Conservation (phyloP, 2,888 invertebrate genomes). For the Amphipyra berbera region DNA sequence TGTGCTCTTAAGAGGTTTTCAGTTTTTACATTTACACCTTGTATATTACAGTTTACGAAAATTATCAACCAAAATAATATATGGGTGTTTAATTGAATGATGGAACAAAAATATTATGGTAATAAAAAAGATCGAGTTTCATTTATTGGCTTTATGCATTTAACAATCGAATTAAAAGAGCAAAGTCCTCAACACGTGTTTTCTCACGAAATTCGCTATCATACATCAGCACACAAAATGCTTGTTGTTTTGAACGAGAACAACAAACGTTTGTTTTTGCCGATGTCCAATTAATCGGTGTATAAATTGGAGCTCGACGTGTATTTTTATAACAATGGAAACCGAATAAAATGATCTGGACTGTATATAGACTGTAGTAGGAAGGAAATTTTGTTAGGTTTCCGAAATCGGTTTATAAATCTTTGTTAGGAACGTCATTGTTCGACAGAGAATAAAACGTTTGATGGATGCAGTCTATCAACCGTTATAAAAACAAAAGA, state of each 20-base stretch:
- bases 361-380: background rate
- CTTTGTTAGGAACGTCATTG: background rate
- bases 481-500: background rate
- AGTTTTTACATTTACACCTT: no score
- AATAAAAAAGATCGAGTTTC: slow-evolving; percentile 2
- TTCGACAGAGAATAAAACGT: background rate
- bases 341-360: slow-evolving; percentile 1
- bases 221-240: slow-evolving; percentile 28
- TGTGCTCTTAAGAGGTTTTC: no score
- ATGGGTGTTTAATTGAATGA: background rate
- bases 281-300: slow-evolving; percentile 43
- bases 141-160: slow-evolving; percentile 23
- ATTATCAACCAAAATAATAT: no score
- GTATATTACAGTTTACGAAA: no score
- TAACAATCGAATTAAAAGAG: slow-evolving; percentile 43
- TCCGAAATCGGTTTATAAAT: background rate
- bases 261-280: slow-evolving; percentile 46
- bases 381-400: slow-evolving; percentile 6
- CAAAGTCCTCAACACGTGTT: slow-evolving; percentile 20
- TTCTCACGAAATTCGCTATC: slow-evolving; percentile 25
- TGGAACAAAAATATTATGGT: background rate
- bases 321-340: slow-evolving; percentile 29
- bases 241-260: slow-evolving; percentile 32
- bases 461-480: background rate
- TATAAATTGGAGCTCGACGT: slow-evolving; percentile 12